These are phyloP conservation scores for Hetaerina titia DNA, from an alignment of 2,888 invertebrate genomes.

Conservation along the genomic window DNA sequence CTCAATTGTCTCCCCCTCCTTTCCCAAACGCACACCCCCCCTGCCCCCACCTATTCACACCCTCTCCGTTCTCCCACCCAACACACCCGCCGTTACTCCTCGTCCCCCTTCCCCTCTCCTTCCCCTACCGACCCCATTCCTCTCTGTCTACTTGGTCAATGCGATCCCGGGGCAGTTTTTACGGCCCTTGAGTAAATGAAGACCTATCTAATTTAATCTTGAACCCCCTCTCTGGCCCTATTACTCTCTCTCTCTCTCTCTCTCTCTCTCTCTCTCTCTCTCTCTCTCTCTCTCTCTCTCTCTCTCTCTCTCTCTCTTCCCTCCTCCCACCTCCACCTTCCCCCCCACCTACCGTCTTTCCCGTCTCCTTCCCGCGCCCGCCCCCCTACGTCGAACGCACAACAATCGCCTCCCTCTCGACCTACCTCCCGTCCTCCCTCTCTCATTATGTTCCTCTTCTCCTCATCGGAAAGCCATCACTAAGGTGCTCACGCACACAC, in stretches of 20 bases:
- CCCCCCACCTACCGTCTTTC: neutral
- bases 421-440: neutral
- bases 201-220: conserved; percentile 62
- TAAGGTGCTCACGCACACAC: neutral
- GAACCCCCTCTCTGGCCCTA: neutral
- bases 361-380: neutral
- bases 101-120: neutral
- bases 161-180: conserved; percentile 42
- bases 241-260: neutral
- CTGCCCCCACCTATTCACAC: conserved; percentile 6
- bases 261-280: neutral
- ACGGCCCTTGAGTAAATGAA: conserved; percentile 55
- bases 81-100: neutral
- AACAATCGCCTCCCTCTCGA: neutral
- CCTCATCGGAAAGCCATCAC: conserved; percentile 50
- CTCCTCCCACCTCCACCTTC: neutral
- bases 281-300: neutral
- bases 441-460: conserved; percentile 46
- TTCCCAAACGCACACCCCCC: neutral
- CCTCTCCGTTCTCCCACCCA: neutral
- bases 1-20: conserved; percentile 11
- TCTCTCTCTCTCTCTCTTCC: neutral
- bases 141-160: conserved; percentile 36
- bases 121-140: conserved; percentile 23
- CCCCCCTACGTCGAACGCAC: neutral